These are phyloP conservation scores for Netelia inedita DNA, from an alignment of 2,888 invertebrate species.

Conservation along the genomic window DNA sequence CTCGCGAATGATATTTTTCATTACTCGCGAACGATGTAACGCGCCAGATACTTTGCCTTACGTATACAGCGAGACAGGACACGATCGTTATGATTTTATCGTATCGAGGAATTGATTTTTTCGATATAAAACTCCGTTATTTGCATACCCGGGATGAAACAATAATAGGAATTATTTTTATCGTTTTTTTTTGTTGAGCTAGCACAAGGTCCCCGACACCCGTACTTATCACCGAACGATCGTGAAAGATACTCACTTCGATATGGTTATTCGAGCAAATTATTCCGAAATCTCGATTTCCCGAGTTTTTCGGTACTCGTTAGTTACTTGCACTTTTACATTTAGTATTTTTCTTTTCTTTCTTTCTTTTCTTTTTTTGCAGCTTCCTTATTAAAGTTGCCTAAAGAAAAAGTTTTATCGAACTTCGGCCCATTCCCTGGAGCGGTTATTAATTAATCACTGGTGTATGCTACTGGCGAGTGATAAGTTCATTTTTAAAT, in stretches of 20 bases:
- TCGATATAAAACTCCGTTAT: slow-evolving; percentile 2
- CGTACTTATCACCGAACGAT: slow-evolving; percentile 59
- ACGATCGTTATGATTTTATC: slow-evolving; percentile 48
- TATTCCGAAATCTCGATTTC: neutral
- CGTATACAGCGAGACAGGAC: slow-evolving; percentile 25
- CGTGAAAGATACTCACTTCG: slow-evolving; percentile 49
- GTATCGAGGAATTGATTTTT: neutral
- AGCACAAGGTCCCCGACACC: slow-evolving; percentile 42
- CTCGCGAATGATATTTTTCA: slow-evolving; percentile 53
- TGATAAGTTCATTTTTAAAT: neutral
- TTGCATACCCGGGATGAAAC: slow-evolving; percentile 15
- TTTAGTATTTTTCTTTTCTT: slow-evolving; percentile 17
- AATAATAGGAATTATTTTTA: slow-evolving; percentile 51
- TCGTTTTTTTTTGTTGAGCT: slow-evolving; percentile 15
- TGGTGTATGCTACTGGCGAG: neutral
- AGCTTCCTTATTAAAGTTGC: slow-evolving; percentile 62
- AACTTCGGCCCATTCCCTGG: slow-evolving; percentile 7
- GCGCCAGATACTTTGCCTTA: slow-evolving; percentile 67
- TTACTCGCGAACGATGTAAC: slow-evolving; percentile 51
- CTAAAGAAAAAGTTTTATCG: slow-evolving; percentile 17
- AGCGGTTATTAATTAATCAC: neutral
- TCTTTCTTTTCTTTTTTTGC: slow-evolving; percentile 15
- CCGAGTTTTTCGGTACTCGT: slow-evolving; percentile 18
- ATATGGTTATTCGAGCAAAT: slow-evolving; percentile 42
- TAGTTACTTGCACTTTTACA: slow-evolving; percentile 48